Conservation (phyloP, 2,113 vertebrate genomes). For the Nothoprocta pentlandii region DNA sequence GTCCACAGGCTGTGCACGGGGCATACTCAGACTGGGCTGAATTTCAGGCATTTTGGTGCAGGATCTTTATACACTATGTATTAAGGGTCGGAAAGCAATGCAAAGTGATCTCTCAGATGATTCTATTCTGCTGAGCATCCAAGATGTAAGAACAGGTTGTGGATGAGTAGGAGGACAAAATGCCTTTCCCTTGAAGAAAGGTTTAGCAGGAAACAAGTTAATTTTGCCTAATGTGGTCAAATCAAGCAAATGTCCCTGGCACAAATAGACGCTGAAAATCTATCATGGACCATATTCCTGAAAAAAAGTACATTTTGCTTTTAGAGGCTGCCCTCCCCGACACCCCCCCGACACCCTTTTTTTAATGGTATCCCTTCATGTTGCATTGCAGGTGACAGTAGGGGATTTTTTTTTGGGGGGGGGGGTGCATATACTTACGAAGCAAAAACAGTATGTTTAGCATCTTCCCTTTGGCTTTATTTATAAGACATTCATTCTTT, state of each 20-base stretch:
- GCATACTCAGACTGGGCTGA: background rate
- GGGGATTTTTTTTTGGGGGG: background rate
- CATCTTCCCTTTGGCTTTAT: slow-evolving; percentile 56
- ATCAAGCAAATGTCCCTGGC: background rate
- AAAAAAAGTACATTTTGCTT: background rate
- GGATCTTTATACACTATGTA: background rate
- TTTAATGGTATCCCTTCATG: background rate
- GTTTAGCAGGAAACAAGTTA: background rate
- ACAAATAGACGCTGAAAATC: background rate
- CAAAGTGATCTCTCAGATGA: background rate
- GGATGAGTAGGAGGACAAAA: background rate
- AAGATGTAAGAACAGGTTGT: background rate
- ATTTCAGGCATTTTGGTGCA: background rate
- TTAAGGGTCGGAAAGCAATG: background rate
- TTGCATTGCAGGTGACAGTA: background rate
- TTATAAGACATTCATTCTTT: slow-evolving; percentile 42
- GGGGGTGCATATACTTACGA: background rate
- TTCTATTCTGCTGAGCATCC: background rate
- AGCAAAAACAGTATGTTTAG: background rate
- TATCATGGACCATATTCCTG: background rate
- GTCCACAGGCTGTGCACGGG: background rate
- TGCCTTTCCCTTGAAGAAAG: background rate
- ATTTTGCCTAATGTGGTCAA: background rate
- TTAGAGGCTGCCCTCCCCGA: background rate
- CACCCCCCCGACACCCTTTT: background rate